Base-by-base conservation (phyloP, 2,888 invertebrate species). In the Polydesmus complanatus region DNA sequence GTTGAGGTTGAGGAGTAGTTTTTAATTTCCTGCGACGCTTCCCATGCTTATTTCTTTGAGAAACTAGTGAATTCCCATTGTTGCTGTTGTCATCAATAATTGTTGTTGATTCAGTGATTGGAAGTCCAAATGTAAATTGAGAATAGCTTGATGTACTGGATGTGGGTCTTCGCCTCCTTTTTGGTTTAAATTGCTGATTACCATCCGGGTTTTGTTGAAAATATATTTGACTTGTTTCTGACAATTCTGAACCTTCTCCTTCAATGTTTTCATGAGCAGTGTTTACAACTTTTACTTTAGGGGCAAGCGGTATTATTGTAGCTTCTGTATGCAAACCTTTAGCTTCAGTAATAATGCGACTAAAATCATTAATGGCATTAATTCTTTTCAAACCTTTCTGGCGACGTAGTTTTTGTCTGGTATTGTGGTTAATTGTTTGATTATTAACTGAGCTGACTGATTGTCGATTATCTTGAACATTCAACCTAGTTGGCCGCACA, bases 11-110 rank as follows among this genome's bases (percentile, higher is more conserved):
- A 0, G 58, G 27, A 14, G 58, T 58, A 2, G 60, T 60, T 25
- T 60, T 60, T 14, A 54, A 8, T 58, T 61, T 61, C 27, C 61
- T 50, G n/a, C 61, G 61, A 8, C 57, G 27, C 27, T 58, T 61
- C n/a, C 23, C 21, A 11, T 21, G 27, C 26, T 61, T 58, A n/a
- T 8, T 19, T 55, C 21, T 8, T 59, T 11, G 5, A 18, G 53
- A n/a, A 26, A 18, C 27, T 14, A 37, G 37, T 37, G 5, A 8
- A 14, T 37, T 37, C 5, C 14, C 14, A 8, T 37, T 14, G 14
- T 5, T 37, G 5, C 8, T 37, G 14, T 5, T 37, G 5, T 37
- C 8, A 14, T 37, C 37, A 37, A 37, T 8, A 8, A 8, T 14
- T 49, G 22, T 56, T 8, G 14, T 25, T 23, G 2, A 48, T 55